phyloP scores from a whole-genome alignment of 2,888 invertebrate species.

The Hyalella azteca region DNA sequence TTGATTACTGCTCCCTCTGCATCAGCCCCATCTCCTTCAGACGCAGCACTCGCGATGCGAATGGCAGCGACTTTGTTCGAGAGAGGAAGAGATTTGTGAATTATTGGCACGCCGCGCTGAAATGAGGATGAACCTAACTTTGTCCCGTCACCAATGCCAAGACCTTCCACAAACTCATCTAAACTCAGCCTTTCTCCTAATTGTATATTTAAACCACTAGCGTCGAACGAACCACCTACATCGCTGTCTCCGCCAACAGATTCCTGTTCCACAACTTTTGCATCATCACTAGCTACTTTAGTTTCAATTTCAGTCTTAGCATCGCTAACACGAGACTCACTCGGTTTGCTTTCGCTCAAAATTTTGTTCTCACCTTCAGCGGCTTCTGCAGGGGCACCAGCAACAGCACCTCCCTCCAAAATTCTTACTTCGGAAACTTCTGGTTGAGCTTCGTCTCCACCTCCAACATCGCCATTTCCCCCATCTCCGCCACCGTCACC shows the following conservation, averaged over 20 bases:
- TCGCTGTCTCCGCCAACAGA: not conserved
- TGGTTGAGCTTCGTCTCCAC: not conserved
- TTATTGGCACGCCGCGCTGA: constrained; percentile 18
- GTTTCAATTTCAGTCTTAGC: not conserved
- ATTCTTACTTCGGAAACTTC: not conserved
- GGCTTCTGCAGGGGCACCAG: not conserved
- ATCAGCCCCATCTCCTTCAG: constrained; percentile 33
- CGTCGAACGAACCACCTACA: not conserved
- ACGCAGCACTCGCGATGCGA: not conserved
- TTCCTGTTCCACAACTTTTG: not conserved
- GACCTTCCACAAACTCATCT: not conserved
- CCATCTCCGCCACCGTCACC: not conserved
- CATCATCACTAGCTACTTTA: not conserved
- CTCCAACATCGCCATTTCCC: not conserved
- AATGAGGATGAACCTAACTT: not conserved
- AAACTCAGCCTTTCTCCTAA: not conserved
- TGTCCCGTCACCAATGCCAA: not conserved
- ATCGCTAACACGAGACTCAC: not conserved
- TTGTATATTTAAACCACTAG: not conserved
- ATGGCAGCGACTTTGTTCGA: constrained; percentile 33
- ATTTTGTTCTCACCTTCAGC: constrained; percentile 6
- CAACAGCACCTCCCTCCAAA: not conserved
- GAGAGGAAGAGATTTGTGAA: constrained; percentile 27
- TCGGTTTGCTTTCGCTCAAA: not conserved
- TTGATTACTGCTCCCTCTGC: constrained; percentile 9